Evolutionary conservation across 2,888 invertebrate genomes (phyloP), one percentile per base, ranked within the genome.

Genomic region (Acleris sparsana): DNA sequence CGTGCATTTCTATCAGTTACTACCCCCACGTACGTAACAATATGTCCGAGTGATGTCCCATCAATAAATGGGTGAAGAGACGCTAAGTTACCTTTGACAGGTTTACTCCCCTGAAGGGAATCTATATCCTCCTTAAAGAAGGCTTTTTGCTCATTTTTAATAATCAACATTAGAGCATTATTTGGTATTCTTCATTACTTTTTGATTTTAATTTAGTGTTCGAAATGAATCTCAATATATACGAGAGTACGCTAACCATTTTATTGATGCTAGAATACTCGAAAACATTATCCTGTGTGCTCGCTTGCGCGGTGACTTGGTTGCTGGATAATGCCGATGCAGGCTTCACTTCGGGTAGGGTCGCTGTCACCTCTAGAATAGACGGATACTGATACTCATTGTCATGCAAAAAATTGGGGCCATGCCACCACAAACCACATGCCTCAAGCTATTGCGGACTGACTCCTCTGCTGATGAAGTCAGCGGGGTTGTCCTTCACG

Each of bases 241-340:
- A 71, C 9, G 69, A 69, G 6, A 6, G 25, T 0, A 71, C 52
- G 0, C 70, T 49, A 9, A 13, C 49, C 53, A 71, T 69, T 64
- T 71, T 71, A 9, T 67, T 20, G 16, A 73, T 57, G 29, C 63
- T 49, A 39, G 72, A 74, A 52, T 57, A 71, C 18, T 61, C 46
- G 22, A 22, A 69, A 49, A 56, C 57, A 51, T 33, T 43, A 0
- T 29, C 53, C 53, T 18, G 49, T 5, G 13, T 25, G 25, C 33
- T 44, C 2, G 20, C 18, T 11, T 3, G 16, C 4, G 44, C 43
- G 5, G 33, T 17, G 29, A 48, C 59, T 49, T 49, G 22, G 16
- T 22, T 22, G 51, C 22, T 51, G 20, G 48, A 3, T 7, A 49
- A 9, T n/a, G 39, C 22, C 13, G 17, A 5, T 25, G 16, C 9